These are phyloP conservation scores for Acholoe squamosa DNA, from an alignment of 2,888 invertebrate genomes.

Conservation along the genomic window DNA sequence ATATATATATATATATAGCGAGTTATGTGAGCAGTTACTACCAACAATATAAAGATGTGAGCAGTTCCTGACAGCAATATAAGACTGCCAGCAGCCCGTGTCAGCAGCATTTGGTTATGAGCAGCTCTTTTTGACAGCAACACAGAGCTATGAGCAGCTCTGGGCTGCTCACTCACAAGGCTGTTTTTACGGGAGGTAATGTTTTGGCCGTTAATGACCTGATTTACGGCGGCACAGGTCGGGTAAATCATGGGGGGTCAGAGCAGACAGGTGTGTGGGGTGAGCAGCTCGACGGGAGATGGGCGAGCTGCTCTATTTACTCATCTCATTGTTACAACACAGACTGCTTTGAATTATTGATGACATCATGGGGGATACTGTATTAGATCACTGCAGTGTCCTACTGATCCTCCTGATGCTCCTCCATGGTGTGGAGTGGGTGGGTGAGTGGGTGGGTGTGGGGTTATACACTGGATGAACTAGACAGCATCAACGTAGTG, in stretches of 20 bases:
- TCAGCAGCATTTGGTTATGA: too few species aligned
- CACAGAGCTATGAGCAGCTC: background rate
- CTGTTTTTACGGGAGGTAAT: background rate
- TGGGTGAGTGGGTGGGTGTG: background rate
- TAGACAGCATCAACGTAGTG: too few species aligned
- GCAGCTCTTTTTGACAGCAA: too few species aligned
- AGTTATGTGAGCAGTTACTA: too few species aligned
- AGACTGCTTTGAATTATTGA: constrained; percentile 32
- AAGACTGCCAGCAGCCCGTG: too few species aligned
- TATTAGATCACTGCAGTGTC: constrained; percentile 44
- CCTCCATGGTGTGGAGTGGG: constrained; percentile 16
- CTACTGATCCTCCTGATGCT: background rate
- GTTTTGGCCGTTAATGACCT: constrained; percentile 30
- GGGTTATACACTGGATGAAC: background rate
- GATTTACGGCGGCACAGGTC: constrained; percentile 17
- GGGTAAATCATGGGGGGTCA: constrained; percentile 39
- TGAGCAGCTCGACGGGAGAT: constrained; percentile 10
- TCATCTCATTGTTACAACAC: constrained; percentile 45
- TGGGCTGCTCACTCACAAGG: background rate
- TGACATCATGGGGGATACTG: constrained; percentile 15
- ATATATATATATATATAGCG: too few species aligned
- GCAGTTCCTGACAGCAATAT: too few species aligned
- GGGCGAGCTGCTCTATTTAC: constrained; percentile 40
- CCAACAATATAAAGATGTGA: too few species aligned
- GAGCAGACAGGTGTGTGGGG: constrained; percentile 42